A percentile compares a stretch with the other conserved stretches of the same genome.
Evolutionary conservation across 2,797 vertebrate species (phyloP).

Genomic region (Danio albolineatus): DNA sequence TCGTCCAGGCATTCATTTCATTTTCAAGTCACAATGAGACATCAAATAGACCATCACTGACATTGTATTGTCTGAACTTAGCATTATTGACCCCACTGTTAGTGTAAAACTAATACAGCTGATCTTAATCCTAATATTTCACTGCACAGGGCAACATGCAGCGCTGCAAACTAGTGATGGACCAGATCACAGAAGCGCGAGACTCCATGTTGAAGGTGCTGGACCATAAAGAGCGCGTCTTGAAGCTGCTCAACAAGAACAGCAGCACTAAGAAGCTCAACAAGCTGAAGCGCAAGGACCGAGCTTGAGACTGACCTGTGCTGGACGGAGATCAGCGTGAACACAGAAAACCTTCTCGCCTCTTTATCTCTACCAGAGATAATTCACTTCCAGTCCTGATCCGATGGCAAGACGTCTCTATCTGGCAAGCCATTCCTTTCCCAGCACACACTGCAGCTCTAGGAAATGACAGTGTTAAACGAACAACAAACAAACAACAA

Average conservation of each 20-base stretch:
- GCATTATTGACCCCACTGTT: neutral
- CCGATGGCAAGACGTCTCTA: neutral
- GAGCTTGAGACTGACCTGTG: slow-evolving; percentile 74
- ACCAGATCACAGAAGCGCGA: slow-evolving; percentile 97
- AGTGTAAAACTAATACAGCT: neutral
- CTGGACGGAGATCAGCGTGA: slow-evolving; percentile 15
- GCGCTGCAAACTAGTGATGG: slow-evolving; percentile 98
- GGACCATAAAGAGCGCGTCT: slow-evolving; percentile 96
- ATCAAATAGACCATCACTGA: too few relatives aligned
- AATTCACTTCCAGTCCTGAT: neutral
- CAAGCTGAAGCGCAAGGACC: slow-evolving; percentile 96
- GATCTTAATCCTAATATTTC: slow-evolving; percentile 7
- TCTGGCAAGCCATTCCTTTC: slow-evolving; percentile 10
- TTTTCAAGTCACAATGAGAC: too few relatives aligned
- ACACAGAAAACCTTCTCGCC: slow-evolving; percentile 1
- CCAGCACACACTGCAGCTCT: slow-evolving; percentile 4
- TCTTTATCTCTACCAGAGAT: neutral
- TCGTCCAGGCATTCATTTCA: too few relatives aligned
- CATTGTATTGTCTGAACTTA: too few relatives aligned
- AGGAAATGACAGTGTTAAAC: slow-evolving; percentile 14
- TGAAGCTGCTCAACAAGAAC: slow-evolving; percentile 98
- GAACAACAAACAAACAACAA: too few relatives aligned
- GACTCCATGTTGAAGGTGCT: slow-evolving; percentile 99
- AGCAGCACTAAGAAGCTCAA: slow-evolving; percentile 93
- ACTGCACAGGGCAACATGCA: slow-evolving; percentile 95